Evolutionary conservation across 2,797 vertebrate species (phyloP).

Genomic region (Pagetopsis macropterus): DNA sequence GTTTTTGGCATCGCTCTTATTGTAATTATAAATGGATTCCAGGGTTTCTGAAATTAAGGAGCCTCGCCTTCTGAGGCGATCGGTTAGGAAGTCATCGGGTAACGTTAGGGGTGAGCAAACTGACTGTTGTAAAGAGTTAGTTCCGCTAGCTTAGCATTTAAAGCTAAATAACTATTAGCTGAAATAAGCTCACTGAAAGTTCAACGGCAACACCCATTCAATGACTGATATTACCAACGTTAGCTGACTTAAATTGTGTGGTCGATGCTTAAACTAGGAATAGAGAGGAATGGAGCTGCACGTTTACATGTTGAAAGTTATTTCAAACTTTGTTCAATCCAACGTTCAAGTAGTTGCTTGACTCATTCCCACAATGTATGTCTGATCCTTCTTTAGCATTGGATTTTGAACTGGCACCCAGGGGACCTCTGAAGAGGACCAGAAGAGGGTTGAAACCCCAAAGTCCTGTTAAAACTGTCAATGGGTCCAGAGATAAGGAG

Average conservation of each 20-base stretch:
- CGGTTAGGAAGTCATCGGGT: constrained; percentile 28
- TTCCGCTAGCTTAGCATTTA: constrained; percentile 23
- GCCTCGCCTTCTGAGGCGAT: constrained; percentile 43
- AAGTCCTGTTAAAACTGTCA: constrained; percentile 39
- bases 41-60: neutral
- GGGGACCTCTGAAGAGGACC: constrained; percentile 68
- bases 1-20: neutral
- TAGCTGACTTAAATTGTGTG: too few relatives aligned
- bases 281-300: neutral
- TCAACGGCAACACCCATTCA: neutral
- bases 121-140: neutral
- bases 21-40: constrained; percentile 63
- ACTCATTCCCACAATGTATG: neutral
- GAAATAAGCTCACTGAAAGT: neutral
- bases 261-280: neutral
- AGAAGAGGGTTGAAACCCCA: constrained; percentile 13
- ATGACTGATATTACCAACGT: neutral
- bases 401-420: constrained; percentile 48
- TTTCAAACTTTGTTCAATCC: neutral
- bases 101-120: constrained; percentile 53
- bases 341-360: neutral
- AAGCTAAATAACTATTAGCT: constrained; percentile 11
- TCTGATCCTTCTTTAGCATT: constrained; percentile 28
- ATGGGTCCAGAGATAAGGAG: constrained; percentile 53
- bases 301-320: too few relatives aligned